phyloP scores from a whole-genome alignment of 2,113 vertebrate genomes.

The Asarcornis scutulata region DNA sequence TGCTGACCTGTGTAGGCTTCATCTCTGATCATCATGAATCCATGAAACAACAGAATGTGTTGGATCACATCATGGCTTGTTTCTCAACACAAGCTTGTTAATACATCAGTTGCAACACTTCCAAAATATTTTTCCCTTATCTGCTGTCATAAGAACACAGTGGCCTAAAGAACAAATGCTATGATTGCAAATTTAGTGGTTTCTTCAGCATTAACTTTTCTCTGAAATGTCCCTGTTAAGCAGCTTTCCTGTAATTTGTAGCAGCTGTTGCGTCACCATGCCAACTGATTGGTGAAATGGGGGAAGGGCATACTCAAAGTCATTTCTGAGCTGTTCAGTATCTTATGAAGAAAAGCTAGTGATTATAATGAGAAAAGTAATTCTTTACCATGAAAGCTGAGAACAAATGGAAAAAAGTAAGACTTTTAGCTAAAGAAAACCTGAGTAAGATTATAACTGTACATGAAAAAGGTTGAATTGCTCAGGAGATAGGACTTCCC shows the following conservation, averaged over 20 bases:
- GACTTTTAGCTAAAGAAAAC: conserved; percentile 4
- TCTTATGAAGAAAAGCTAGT: conserved; percentile 32
- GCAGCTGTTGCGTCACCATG: conserved; percentile 53
- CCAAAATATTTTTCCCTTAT: conserved; percentile 2
- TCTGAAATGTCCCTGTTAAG: neutral
- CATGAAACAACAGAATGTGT: neutral
- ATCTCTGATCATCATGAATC: neutral
- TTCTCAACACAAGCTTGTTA: neutral
- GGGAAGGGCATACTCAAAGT: conserved; percentile 31
- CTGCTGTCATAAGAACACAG: neutral
- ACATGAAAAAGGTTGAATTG: neutral
- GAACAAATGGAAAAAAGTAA: neutral
- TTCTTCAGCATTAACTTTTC: conserved; percentile 33
- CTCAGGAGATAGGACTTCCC: conserved; percentile 3
- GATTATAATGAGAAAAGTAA: conserved; percentile 51
- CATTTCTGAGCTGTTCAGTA: conserved; percentile 9
- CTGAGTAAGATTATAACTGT: neutral
- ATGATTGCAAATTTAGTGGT: conserved; percentile 26
- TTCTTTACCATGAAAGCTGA: neutral
- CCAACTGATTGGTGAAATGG: conserved; percentile 15
- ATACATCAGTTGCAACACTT: neutral
- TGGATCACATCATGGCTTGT: neutral
- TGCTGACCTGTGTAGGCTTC: neutral
- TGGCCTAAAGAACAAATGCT: conserved; percentile 18
- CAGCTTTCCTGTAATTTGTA: conserved; percentile 49